A percentile compares a stretch with the other conserved stretches of the same genome.
Evolutionary conservation across 2,113 vertebrate species (phyloP).

Genomic region (Pterocles burchelli): DNA sequence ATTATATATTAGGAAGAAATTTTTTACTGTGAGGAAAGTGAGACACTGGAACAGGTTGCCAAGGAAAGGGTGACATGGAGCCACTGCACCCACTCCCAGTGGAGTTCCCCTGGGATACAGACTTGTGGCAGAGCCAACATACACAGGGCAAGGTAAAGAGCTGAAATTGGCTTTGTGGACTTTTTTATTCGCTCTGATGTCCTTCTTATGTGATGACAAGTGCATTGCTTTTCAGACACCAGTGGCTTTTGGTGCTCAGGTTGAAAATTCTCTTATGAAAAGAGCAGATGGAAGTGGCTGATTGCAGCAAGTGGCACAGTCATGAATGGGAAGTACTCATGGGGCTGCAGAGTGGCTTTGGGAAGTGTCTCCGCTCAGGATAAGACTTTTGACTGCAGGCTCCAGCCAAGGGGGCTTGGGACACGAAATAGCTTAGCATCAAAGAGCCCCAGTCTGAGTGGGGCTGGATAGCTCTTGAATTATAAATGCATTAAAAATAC

Average conservation of each 20-base stretch:
- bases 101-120: background rate
- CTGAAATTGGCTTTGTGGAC: background rate
- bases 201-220: background rate
- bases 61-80: background rate
- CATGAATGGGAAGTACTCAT: background rate
- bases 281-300: background rate
- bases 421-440: background rate
- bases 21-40: too few relatives aligned
- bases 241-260: background rate
- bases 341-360: background rate
- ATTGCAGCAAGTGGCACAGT: background rate
- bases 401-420: background rate
- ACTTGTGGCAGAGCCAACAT: background rate
- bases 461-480: slow-evolving; percentile 25
- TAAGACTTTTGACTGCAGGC: background rate
- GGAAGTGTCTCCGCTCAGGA: background rate
- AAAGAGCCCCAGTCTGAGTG: background rate
- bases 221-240: background rate
- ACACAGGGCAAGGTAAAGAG: background rate
- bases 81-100: fast-evolving
- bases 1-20: too few relatives aligned
- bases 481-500: slow-evolving; percentile 61
- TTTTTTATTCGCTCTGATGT: background rate
- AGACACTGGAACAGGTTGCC: too few relatives aligned
- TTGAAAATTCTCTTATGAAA: background rate